Conservation (phyloP, 1,140 invertebrate genomes). For the Caenorhabditis remanei region DNA sequence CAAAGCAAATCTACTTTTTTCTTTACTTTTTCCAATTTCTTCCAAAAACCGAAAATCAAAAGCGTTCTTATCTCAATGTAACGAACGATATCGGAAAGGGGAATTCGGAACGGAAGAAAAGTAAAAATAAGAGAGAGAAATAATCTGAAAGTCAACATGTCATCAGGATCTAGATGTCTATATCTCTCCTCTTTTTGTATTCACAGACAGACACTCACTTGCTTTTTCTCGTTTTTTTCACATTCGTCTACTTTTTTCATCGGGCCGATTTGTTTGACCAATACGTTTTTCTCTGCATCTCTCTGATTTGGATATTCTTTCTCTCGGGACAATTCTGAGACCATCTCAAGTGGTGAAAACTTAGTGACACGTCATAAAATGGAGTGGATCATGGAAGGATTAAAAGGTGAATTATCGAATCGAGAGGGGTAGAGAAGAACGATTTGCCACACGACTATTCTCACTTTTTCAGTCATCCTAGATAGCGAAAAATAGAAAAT, state of each 20-base stretch:
- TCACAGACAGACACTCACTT: not conserved
- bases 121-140: not conserved
- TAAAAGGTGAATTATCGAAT: not conserved
- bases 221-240: not conserved
- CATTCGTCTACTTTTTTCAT: not conserved
- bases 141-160: constrained; percentile 36
- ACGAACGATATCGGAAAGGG: not conserved
- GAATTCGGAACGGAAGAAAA: not conserved
- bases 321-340: not conserved
- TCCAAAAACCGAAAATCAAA: not conserved
- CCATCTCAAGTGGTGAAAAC: constrained; percentile 7
- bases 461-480: too few species aligned
- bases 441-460: too few species aligned
- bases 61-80: not conserved
- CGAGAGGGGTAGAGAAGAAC: not conserved
- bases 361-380: constrained; percentile 14
- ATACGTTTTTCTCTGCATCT: not conserved
- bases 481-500: constrained; percentile 17
- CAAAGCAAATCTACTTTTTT: not conserved
- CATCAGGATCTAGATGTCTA: not conserved
- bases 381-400: constrained; percentile 1
- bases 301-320: not conserved
- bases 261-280: constrained; percentile 15
- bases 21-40: too few species aligned
- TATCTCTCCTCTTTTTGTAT: not conserved